Base-by-base conservation (phyloP, 2,888 invertebrate species). In the Serrognathus titanus region DNA sequence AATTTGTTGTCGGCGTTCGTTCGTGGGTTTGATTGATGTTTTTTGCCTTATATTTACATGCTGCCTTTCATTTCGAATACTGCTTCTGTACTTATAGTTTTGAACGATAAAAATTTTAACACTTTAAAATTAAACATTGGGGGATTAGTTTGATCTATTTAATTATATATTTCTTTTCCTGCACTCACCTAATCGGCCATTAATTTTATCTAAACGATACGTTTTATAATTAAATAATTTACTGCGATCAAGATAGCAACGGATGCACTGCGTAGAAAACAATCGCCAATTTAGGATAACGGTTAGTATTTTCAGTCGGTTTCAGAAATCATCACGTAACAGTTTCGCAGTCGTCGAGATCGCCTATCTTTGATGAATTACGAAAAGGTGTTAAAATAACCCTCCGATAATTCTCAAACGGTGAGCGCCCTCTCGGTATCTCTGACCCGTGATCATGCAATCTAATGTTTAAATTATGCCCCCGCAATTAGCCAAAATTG, bases 1-100 rank as follows among this genome's bases (percentile, higher is more conserved):
- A 62, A 62, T 62, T 62, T 62, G 62, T 62, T 62, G 57, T 60
- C 62, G 61, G 58, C 58, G 55, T 48, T 43, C 51, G 46, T 47
- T 54, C 62, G 58, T 50, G 51, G 52, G 46, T 49, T 53, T 62
- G 62, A 62, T 62, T 62, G 59, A 62, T 62, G 62, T 53, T 41
- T 16, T 16, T 53, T 49, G 49, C 56, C 20, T 20, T 20, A 20
- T 20, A 20, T 3, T 4, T 20, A 20, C 20, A n/a, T n/a, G n/a
- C 4, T 31, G 24, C 24, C 24, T 31, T n/a, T 31, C 24, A 31
- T 31, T 31, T 31, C 4, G 7, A 31, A 31, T 6, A 31, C 7
- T 7, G 24, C 24, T 31, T 31, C 24, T 31, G 24, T 7, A 31
- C 24, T 31, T 31, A 31, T 31, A 7, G 7, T n/a, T n/a, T n/a